Percentiles rank a stretch among this genome's conserved stretches.
Evolutionary conservation across 2,888 invertebrate genomes (phyloP).

Genomic region (Lasioglossum calceatum): DNA sequence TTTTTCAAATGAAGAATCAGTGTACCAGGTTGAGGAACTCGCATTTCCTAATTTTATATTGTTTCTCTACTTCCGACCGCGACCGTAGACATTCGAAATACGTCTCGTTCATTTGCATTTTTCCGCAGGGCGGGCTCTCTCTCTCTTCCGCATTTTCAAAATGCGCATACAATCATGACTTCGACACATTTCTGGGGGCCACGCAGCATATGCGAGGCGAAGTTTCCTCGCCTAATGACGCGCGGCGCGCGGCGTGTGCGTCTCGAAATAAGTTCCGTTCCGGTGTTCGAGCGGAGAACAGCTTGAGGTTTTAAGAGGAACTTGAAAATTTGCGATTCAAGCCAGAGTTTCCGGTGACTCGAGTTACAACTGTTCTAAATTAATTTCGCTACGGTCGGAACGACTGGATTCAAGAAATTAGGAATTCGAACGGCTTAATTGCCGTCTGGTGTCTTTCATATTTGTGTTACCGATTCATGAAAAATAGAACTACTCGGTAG

Average conservation of each 20-base stretch:
- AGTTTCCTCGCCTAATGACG: constrained; percentile 36
- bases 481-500: neutral
- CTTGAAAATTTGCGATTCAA: constrained; percentile 49
- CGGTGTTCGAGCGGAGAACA: constrained; percentile 26
- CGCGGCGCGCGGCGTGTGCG: constrained; percentile 24
- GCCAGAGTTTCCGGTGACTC: constrained; percentile 34
- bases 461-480: neutral
- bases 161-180: constrained; percentile 4
- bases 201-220: constrained; percentile 12
- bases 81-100: neutral
- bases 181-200: neutral
- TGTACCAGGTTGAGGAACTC: neutral
- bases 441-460: neutral
- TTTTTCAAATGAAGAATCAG: too few species aligned
- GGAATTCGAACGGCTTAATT: constrained; percentile 22
- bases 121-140: neutral
- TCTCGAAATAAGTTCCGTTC: constrained; percentile 41
- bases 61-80: neutral
- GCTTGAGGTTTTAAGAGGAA: constrained; percentile 42
- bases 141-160: neutral
- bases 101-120: neutral
- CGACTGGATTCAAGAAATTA: constrained; percentile 33
- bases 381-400: constrained; percentile 40
- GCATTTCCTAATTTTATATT: neutral
- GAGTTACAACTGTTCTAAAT: constrained; percentile 44